Conservation (phyloP, 2,797 vertebrate genomes). For the Gymnoscopelus braueri region DNA sequence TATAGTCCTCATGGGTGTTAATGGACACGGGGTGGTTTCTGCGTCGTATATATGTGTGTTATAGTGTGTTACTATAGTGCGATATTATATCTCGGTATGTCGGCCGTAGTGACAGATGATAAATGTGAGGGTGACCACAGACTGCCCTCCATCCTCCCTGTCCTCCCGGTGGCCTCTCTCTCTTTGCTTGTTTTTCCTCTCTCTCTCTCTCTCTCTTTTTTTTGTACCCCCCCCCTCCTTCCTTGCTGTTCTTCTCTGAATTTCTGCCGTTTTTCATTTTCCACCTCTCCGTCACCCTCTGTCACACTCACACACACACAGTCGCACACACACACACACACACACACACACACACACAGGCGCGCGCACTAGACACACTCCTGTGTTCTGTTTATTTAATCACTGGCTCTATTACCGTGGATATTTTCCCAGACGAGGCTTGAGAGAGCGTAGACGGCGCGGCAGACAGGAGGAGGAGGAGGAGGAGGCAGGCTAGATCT, state of each 20-base stretch:
- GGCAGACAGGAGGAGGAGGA: conserved; percentile 54
- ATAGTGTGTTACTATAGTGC: conserved; percentile 2
- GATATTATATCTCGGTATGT: conserved; percentile 45
- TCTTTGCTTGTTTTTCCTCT: conserved; percentile 15
- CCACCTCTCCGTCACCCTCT: neutral
- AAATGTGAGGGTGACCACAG: conserved; percentile 60
- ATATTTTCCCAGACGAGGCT: conserved; percentile 75
- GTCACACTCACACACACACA: neutral
- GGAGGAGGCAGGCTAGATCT: conserved; percentile 40
- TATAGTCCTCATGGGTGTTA: conserved; percentile 40
- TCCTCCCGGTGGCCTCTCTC: conserved; percentile 68
- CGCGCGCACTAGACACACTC: no score
- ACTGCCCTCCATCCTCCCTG: conserved; percentile 52
- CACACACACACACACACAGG: conserved; percentile 28
- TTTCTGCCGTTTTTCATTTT: conserved; percentile 17
- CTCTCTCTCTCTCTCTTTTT: conserved; percentile 15
- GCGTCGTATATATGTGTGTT: conserved; percentile 1
- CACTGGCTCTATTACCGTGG: conserved; percentile 73
- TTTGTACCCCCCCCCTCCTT: conserved; percentile 22
- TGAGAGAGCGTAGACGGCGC: conserved; percentile 55
- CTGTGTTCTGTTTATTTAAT: conserved; percentile 73
- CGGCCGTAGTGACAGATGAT: conserved; percentile 64
- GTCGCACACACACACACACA: conserved; percentile 22
- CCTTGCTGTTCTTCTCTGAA: neutral
- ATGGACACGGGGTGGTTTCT: conserved; percentile 37